Conservation (phyloP, 2,888 invertebrate genomes). For the Xanthia icteritia region DNA sequence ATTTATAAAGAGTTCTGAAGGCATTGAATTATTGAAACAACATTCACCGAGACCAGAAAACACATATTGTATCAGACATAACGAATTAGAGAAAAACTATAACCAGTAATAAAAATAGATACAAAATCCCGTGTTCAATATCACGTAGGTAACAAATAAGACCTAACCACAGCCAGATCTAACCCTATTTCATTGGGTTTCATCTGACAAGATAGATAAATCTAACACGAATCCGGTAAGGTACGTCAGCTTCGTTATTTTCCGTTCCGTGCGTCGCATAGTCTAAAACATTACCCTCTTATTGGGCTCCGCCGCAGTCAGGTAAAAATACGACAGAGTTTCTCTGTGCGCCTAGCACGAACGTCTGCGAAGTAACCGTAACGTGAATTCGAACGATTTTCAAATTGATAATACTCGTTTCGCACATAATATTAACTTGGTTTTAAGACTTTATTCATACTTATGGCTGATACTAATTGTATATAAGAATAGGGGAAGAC, state of each 20-base stretch:
- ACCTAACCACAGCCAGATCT: conserved; percentile 12
- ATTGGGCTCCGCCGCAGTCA: neutral
- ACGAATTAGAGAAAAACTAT: neutral
- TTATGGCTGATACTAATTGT: neutral
- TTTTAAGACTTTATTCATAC: neutral
- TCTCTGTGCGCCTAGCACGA: neutral
- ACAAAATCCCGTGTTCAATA: neutral
- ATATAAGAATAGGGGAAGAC: too few relatives aligned
- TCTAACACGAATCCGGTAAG: conserved; percentile 37
- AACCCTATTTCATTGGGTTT: conserved; percentile 20
- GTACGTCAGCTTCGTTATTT: conserved; percentile 42
- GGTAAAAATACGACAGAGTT: neutral
- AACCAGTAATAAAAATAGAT: neutral
- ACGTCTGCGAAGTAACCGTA: neutral
- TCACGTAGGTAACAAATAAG: conserved; percentile 17
- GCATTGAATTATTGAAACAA: too few relatives aligned
- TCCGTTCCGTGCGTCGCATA: conserved; percentile 16
- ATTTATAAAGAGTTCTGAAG: too few relatives aligned
- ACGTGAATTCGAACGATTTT: neutral
- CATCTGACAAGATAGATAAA: conserved; percentile 46
- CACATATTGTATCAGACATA: too few relatives aligned
- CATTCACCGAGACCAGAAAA: too few relatives aligned
- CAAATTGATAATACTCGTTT: too few relatives aligned
- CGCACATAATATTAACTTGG: neutral
- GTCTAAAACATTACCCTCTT: conserved; percentile 29